Evolutionary conservation across 2,888 invertebrate genomes (phyloP).

Genomic region (Dinocampus coccinellae): DNA sequence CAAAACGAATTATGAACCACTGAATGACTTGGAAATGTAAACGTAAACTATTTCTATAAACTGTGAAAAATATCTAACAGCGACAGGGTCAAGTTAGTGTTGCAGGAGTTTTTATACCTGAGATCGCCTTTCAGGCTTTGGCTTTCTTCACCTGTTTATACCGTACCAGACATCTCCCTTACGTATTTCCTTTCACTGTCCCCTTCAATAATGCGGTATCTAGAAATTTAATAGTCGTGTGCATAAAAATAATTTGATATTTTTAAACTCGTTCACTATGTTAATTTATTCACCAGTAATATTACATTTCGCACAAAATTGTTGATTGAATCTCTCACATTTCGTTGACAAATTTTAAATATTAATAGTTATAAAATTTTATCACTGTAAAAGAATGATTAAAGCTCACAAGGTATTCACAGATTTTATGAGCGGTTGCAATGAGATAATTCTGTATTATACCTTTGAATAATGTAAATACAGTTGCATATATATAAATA

Average conservation of each 20-base stretch:
- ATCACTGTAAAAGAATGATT: not conserved
- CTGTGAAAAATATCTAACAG: not conserved
- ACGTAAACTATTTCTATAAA: not conserved
- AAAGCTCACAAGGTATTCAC: not conserved
- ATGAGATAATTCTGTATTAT: not conserved
- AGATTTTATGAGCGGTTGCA: not conserved
- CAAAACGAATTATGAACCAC: not conserved
- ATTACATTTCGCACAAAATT: not conserved
- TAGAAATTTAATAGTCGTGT: constrained; percentile 8
- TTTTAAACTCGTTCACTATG: not conserved
- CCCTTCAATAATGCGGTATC: not conserved
- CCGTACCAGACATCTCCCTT: too few relatives aligned
- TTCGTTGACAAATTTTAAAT: not conserved
- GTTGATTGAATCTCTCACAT: not conserved
- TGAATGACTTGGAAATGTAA: not conserved
- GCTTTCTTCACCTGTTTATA: not conserved
- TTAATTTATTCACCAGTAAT: not conserved
- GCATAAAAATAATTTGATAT: constrained; percentile 15
- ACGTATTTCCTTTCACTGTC: too few relatives aligned
- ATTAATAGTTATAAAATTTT: not conserved
- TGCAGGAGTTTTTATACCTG: not conserved
- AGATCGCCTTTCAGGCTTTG: not conserved
- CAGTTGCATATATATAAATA: not conserved
- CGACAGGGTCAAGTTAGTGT: not conserved
- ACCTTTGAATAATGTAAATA: not conserved